Percentiles rank a stretch among this genome's conserved stretches.
Evolutionary conservation across 1,140 invertebrate species (phyloP).

Genomic region (Apis florea): DNA sequence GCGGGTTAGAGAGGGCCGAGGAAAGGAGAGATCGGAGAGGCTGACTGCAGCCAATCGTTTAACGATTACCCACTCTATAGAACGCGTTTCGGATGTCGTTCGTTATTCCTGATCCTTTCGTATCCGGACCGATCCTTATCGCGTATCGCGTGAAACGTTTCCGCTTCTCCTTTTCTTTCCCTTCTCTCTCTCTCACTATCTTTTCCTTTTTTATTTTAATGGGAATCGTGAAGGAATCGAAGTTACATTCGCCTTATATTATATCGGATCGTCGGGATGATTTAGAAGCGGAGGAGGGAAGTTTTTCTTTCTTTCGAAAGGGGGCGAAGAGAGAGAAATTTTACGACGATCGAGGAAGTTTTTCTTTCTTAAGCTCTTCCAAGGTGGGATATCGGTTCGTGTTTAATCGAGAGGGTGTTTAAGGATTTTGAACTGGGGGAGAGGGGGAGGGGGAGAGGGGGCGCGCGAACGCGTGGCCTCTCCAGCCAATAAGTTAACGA

Average conservation of each 20-base stretch:
- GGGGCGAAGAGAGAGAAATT: background rate
- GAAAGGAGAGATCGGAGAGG: conserved; percentile 45
- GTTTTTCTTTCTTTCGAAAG: no score
- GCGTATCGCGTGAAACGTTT: conserved; percentile 24
- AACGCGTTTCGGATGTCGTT: conserved; percentile 75
- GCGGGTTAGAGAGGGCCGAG: conserved; percentile 34
- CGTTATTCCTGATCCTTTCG: conserved; percentile 68
- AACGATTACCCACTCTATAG: conserved; percentile 78
- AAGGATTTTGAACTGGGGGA: background rate
- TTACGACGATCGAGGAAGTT: conserved; percentile 15
- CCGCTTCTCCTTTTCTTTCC: background rate
- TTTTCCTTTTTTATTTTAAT: no score
- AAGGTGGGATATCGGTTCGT: background rate
- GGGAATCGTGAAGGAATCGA: no score
- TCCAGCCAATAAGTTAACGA: conserved; percentile 19
- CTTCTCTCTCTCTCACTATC: no score
- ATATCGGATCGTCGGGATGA: conserved; percentile 13
- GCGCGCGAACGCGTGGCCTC: background rate
- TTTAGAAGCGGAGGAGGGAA: conserved; percentile 9
- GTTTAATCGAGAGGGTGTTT: conserved; percentile 22
- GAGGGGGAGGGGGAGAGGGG: background rate
- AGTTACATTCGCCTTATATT: background rate
- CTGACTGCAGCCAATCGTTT: conserved; percentile 78
- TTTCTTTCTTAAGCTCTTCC: no score
- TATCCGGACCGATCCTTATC: conserved; percentile 33